Conservation (phyloP, 2,113 vertebrate species). For the Chloebia gouldiae region DNA sequence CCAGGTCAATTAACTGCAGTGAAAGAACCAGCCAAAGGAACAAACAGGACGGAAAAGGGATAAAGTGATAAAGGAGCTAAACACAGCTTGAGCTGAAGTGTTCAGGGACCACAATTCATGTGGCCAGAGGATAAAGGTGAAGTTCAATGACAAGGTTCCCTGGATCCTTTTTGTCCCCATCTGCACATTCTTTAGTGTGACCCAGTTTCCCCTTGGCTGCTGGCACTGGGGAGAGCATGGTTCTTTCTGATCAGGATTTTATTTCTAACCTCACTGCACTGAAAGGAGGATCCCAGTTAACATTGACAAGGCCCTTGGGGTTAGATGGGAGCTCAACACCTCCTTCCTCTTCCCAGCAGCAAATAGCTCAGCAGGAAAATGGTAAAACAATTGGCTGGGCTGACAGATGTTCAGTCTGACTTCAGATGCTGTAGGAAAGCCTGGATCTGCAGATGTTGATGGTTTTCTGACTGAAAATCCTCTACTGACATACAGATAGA, state of each 20-base stretch:
- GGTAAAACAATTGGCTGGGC: background rate
- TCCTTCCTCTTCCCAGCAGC: background rate
- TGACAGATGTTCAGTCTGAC: background rate
- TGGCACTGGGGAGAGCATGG: background rate
- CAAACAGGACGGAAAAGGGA: background rate
- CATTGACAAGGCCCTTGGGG: background rate
- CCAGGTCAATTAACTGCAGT: background rate
- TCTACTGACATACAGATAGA: background rate
- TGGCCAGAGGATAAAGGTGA: background rate
- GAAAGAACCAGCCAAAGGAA: background rate
- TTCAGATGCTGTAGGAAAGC: background rate
- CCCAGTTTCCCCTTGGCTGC: background rate
- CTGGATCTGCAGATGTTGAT: background rate
- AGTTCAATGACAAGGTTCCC: background rate
- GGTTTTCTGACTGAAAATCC: background rate
- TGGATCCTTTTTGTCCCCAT: background rate
- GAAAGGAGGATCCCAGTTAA: background rate
- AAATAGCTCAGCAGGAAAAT: background rate
- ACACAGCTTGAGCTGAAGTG: background rate
- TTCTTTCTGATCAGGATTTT: background rate
- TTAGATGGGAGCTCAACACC: background rate
- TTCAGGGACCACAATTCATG: background rate
- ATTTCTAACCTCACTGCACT: background rate
- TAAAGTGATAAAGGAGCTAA: conserved; percentile 27
- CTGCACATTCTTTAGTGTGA: background rate